phyloP scores from a whole-genome alignment of 2,113 vertebrate genomes.

The Aythya baeri region DNA sequence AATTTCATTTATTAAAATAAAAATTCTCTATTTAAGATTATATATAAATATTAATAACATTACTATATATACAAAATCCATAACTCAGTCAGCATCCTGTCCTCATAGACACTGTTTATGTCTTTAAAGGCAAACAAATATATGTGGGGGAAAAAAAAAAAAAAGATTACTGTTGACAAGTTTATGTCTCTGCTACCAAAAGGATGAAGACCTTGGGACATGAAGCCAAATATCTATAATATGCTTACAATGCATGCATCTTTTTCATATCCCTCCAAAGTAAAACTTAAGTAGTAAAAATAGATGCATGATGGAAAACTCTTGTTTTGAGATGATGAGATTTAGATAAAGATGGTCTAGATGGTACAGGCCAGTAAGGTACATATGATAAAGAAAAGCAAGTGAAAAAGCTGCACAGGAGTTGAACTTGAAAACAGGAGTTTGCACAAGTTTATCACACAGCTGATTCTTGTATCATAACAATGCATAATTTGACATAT shows the following conservation, averaged over 20 bases:
- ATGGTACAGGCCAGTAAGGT: neutral
- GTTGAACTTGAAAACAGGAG: neutral
- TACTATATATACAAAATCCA: too few species aligned
- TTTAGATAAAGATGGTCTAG: neutral
- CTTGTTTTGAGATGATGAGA: neutral
- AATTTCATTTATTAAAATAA: neutral
- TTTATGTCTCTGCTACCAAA: neutral
- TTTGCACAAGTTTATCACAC: neutral
- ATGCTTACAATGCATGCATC: neutral
- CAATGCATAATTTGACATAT: constrained; percentile 5
- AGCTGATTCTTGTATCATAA: constrained; percentile 10
- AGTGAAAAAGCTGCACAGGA: neutral
- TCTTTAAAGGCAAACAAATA: neutral
- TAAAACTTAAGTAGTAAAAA: neutral
- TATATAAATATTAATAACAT: too few species aligned
- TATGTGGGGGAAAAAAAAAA: neutral
- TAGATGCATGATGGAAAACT: neutral
- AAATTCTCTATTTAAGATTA: neutral
- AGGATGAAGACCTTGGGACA: neutral
- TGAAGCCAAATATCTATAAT: neutral
- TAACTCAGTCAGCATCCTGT: neutral
- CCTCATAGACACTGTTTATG: neutral
- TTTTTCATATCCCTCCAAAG: neutral
- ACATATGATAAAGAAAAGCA: neutral
- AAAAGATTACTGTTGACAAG: neutral